phyloP scores from a whole-genome alignment of 2,797 vertebrate species.

The Diplodus puntazzo region DNA sequence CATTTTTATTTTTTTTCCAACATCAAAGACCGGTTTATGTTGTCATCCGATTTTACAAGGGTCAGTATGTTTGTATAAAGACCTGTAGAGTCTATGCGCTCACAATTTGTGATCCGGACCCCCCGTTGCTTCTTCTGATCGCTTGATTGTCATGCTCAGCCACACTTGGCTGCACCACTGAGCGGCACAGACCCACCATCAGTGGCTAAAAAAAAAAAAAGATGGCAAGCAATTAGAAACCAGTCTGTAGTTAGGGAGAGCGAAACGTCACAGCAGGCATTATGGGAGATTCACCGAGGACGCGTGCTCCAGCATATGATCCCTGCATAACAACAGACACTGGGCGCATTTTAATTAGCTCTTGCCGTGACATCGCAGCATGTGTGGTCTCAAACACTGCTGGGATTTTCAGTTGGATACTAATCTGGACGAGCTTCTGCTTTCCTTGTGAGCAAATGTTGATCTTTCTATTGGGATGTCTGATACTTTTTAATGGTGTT shows the following conservation, averaged over 20 bases:
- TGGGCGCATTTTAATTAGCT: conserved; percentile 79
- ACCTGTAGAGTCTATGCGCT: conserved; percentile 52
- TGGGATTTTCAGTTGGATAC: conserved; percentile 65
- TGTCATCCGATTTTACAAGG: conserved; percentile 31
- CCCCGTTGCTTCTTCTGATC: conserved; percentile 67
- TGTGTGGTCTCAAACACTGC: conserved; percentile 64
- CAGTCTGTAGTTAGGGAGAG: conserved; percentile 62
- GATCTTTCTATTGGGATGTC: conserved; percentile 54
- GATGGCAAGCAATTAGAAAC: conserved; percentile 79
- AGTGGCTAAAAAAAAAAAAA: conserved; percentile 64
- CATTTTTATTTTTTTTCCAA: neutral
- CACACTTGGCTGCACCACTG: conserved; percentile 73
- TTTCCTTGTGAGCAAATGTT: conserved; percentile 70
- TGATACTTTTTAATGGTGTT: conserved; percentile 32
- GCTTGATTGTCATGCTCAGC: conserved; percentile 79
- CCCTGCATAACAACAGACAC: conserved; percentile 76
- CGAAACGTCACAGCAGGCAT: conserved; percentile 77
- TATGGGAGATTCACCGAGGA: conserved; percentile 75
- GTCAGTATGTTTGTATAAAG: conserved; percentile 25
- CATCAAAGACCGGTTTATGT: conserved; percentile 38
- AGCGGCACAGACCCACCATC: conserved; percentile 63
- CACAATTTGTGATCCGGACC: conserved; percentile 55
- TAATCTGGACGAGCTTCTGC: conserved; percentile 54
- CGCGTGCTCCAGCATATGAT: conserved; percentile 81
- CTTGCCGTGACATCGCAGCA: conserved; percentile 62